phyloP scores from a whole-genome alignment of 1,140 invertebrate genomes.

The Anastatus disparis region DNA sequence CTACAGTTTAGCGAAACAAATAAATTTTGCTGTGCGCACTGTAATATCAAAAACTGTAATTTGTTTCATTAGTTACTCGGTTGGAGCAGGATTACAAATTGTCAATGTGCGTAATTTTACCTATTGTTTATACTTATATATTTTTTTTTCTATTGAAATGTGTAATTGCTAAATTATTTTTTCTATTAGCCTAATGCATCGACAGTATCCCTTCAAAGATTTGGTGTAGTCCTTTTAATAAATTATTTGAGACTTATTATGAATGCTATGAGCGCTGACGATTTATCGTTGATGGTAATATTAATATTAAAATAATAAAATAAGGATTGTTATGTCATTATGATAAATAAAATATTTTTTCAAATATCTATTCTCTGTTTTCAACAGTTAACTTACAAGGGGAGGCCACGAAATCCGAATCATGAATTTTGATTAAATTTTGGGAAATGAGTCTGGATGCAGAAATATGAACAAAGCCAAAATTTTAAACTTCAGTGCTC shows the following conservation, averaged over 20 bases:
- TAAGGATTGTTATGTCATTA: too few relatives aligned
- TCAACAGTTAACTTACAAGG: too few relatives aligned
- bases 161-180: not conserved
- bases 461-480: too few relatives aligned
- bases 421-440: too few relatives aligned
- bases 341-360: too few relatives aligned
- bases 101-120: not conserved
- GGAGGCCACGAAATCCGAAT: too few relatives aligned
- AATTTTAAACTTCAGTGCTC: too few relatives aligned
- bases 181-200: not conserved
- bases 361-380: too few relatives aligned
- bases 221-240: slow-evolving; percentile 1
- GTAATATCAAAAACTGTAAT: not conserved
- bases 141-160: not conserved
- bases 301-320: too few relatives aligned
- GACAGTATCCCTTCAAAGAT: not conserved
- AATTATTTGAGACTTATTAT: slow-evolving; percentile 7
- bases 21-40: not conserved
- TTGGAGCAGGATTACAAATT: slow-evolving; percentile 12
- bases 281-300: not conserved
- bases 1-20: slow-evolving; percentile 3
- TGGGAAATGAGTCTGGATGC: too few relatives aligned
- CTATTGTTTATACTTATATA: not conserved
- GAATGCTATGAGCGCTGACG: not conserved
- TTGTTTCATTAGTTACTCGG: not conserved